Base-by-base conservation (phyloP, 92 coral and sea anemone species). In the Nematostella vectensis region DNA sequence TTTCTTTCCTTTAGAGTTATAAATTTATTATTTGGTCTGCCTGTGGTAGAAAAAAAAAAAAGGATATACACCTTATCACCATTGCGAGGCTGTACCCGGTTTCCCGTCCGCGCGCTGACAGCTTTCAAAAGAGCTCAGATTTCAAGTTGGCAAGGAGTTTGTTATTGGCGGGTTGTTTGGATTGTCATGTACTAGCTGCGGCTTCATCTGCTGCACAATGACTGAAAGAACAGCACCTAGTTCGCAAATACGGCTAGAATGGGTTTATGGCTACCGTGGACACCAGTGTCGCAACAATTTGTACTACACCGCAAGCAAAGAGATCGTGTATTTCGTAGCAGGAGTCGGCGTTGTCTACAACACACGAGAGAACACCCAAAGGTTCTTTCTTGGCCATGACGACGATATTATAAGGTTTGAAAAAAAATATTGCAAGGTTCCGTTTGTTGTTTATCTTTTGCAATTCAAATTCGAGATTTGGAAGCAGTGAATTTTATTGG, bases 211-310 rank as follows among this genome's bases (percentile, higher is more conserved):
- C 16, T 2, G 21, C 72, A 75, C 53, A 43, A 93, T 93, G 99
- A 62, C 93, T 13, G 99, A 93, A 59, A 82, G 94, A 49, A 93
- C 95, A 29, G 99, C 99, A 12, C 99, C 99, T 22, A 69, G 64
- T 27, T 81, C 99, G 19, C 94, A 88, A 63, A 68, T 93, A 6
- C 82, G 94, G 28, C 79, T 93, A 47, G 99, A 93, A 58, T 93
- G 99, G 99, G 99, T 93, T 13, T 93, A 93, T 43, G 99, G 99
- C 58, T 93, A 93, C 71, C 74, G 99, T 1, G 99, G 99, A 23
- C 99, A 93, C 43, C 99, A 93, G 19, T 93, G 99, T 67, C 57
- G 99, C 45, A 93, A 93, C 70, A 93, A 93, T 67, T 77, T 93
- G 6, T 93, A 63, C 75, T 85, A 85, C 68, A 86, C 93, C 0